phyloP scores from a whole-genome alignment of 2,797 vertebrate species.

The Scyliorhinus canicula region DNA sequence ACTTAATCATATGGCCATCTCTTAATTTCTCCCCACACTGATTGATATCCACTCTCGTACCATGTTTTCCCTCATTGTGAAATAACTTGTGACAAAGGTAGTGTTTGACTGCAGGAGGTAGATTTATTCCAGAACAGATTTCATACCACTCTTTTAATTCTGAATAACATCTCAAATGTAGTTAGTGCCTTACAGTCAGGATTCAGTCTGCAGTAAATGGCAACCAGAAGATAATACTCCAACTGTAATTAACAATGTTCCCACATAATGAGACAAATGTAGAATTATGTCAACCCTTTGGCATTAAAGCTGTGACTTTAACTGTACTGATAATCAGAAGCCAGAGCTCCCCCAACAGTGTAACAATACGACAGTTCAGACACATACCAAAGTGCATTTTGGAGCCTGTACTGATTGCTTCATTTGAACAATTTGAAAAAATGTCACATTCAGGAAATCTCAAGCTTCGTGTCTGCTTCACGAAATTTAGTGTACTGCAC shows the following conservation, averaged over 20 bases:
- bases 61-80: neutral
- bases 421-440: neutral
- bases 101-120: neutral
- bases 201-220: neutral
- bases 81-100: neutral
- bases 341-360: neutral
- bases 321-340: neutral
- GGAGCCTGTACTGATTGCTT: neutral
- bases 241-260: neutral
- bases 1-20: neutral
- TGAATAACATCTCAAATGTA: neutral
- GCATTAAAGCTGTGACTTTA: neutral
- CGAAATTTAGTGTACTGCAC: neutral
- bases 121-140: neutral
- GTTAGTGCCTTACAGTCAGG: too few relatives aligned
- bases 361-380: neutral
- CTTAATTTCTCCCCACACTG: too few relatives aligned
- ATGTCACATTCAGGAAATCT: neutral
- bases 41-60: neutral
- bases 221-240: neutral
- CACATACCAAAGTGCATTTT: neutral
- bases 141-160: neutral
- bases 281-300: neutral
- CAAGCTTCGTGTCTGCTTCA: neutral
- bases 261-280: neutral